Evolutionary conservation across 2,797 vertebrate species (phyloP).

Genomic region (Gastrophryne carolinensis): DNA sequence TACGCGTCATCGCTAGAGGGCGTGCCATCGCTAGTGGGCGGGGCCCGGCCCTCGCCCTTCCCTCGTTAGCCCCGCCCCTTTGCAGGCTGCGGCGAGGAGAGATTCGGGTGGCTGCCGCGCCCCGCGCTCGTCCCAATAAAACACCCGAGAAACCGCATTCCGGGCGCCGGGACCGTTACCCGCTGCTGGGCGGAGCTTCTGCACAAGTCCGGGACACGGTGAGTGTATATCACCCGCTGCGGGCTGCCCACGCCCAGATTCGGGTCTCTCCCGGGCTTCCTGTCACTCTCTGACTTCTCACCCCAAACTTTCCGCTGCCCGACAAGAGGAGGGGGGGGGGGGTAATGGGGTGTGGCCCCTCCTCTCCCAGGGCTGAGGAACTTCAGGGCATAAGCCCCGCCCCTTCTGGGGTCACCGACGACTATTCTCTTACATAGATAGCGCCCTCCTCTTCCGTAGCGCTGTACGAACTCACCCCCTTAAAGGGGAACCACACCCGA

Average conservation of each 20-base stretch:
- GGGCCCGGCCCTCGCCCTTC: too few relatives aligned
- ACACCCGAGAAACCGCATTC: too few relatives aligned
- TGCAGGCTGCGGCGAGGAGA: neutral
- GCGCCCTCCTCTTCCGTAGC: neutral
- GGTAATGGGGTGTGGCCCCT: neutral
- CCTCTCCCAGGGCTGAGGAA: too few relatives aligned
- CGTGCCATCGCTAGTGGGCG: too few relatives aligned
- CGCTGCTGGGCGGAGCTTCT: too few relatives aligned
- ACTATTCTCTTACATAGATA: neutral
- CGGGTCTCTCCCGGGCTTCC: neutral
- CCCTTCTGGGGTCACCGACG: too few relatives aligned
- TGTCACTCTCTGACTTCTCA: neutral
- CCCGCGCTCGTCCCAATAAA: too few relatives aligned
- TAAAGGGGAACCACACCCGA: neutral
- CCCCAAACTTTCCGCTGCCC: neutral
- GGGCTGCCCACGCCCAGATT: neutral
- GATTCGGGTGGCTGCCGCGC: neutral
- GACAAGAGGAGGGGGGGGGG: neutral
- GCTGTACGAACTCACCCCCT: neutral
- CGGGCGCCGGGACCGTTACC: too few relatives aligned
- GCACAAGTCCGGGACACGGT: too few relatives aligned
- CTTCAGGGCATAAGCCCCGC: neutral
- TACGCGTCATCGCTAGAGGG: too few relatives aligned
- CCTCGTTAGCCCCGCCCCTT: neutral
- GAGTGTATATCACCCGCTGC: neutral